Base-by-base conservation (phyloP, 2,797 vertebrate species). In the Poecilia picta region DNA sequence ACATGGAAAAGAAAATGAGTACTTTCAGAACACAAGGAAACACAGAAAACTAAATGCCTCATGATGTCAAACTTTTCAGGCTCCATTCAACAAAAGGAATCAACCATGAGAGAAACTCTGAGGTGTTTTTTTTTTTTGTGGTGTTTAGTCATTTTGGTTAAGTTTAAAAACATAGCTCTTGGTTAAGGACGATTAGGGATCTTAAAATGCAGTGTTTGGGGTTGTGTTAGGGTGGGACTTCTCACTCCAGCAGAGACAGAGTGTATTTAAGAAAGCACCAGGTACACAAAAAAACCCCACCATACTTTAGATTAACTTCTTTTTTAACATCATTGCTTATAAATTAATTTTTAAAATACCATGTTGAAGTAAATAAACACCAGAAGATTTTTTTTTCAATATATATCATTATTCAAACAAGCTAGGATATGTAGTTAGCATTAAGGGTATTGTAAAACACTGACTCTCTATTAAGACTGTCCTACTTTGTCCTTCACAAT, bases 1-100 rank as follows among this genome's bases (percentile, higher is more conserved):
- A 90, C 7, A 79, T 5, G 70, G 72, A 39, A 73, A 81, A 86
- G 70, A 88, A 86, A 80, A 88, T 79, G 18, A 87, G 77, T 59
- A 75, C 46, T 76, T 90, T 59, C 53, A 82, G 77, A 39, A 74
- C 68, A 31, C 45, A 71, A 74, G 47, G 70, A 23, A 20, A 59
- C 25, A 79, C 20, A 88, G 45, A 73, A 51, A 86, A 76, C 25
- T 2, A 7, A 33, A 12, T 39, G 47, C 23, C 4, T 46, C 15
- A 46, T 18, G 53, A 33, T 28, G 46, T 47, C 33, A 57, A 77
- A 57, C 25, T 41, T 39, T 78, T 47, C 28, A 55, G 72, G 31
- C 66, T 49, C 75, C 36, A 72, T 77, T 68, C 36, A 74, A 16
- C n/a, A 75, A 45, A 73, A 78, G 18, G 5, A 74, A 68, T 12